These are phyloP conservation scores for Amiota communis DNA, from an alignment of 2,888 invertebrate species.

Conservation along the genomic window DNA sequence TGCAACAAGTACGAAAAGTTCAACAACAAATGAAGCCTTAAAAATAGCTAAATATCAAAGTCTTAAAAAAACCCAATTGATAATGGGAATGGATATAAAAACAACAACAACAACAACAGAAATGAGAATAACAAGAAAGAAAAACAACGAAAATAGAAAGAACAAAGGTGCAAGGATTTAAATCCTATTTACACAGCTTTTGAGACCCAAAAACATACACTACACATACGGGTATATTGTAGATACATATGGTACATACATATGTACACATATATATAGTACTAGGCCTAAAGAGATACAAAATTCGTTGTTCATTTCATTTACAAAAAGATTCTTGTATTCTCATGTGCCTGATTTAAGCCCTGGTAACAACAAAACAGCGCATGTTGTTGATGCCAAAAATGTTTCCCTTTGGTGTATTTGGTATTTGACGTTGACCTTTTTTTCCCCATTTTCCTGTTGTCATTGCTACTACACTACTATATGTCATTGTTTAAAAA, in stretches of 20 bases:
- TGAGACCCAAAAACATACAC: constrained; percentile 35
- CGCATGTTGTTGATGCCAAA: background rate
- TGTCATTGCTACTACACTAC: background rate
- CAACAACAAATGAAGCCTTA: no score
- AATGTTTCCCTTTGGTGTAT: constrained; percentile 16
- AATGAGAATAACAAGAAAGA: background rate
- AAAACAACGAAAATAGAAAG: constrained; percentile 2
- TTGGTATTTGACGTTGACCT: constrained; percentile 17
- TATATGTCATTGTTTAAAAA: constrained; percentile 18
- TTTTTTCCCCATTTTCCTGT: constrained; percentile 11
- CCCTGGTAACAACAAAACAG: constrained; percentile 7
- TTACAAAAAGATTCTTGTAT: background rate
- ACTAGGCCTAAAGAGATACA: background rate
- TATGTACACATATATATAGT: background rate
- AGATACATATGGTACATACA: constrained; percentile 2
- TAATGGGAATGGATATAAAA: no score
- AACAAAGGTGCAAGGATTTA: constrained; percentile 16
- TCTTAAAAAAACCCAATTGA: no score
- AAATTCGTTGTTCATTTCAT: background rate
- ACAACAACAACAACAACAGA: background rate
- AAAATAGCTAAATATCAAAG: no score
- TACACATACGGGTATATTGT: background rate
- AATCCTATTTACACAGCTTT: constrained; percentile 34
- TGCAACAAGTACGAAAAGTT: background rate
- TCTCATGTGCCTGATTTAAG: constrained; percentile 7